Conservation (phyloP, 1,140 invertebrate species). For the Bombus soroeensis region DNA sequence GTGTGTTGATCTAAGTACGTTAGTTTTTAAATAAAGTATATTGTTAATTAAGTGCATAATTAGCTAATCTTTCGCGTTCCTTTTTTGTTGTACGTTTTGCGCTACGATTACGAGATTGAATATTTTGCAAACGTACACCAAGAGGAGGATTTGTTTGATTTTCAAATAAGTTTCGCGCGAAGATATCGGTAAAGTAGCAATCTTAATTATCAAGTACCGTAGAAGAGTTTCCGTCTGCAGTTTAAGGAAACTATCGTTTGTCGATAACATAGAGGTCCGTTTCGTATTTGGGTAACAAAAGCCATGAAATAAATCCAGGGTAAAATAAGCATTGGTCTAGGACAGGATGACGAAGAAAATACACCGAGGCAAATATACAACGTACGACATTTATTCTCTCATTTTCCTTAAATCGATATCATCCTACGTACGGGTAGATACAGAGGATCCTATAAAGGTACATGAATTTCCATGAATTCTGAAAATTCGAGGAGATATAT, state of each 20-base stretch:
- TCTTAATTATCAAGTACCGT: neutral
- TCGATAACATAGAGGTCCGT: neutral
- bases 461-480: constrained; percentile 46
- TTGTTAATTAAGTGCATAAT: too few species aligned
- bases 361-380: constrained; percentile 39
- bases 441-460: constrained; percentile 50
- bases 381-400: constrained; percentile 62
- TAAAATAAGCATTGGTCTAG: neutral
- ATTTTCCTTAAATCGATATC: constrained; percentile 50
- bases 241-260: neutral
- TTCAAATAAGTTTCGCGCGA: neutral
- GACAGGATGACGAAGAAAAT: neutral
- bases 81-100: too few species aligned
- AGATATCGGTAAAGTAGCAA: neutral
- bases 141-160: too few species aligned
- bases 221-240: too few species aligned
- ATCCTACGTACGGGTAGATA: constrained; percentile 53
- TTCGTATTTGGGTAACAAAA: neutral
- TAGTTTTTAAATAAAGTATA: too few species aligned
- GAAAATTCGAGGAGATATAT: constrained; percentile 47
- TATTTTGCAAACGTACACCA: too few species aligned
- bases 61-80: too few species aligned
- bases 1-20: too few species aligned
- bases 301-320: neutral
- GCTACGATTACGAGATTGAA: too few species aligned